Evolutionary conservation across 2,797 vertebrate species (phyloP).

Genomic region (Sebastiscus albofasciatus): DNA sequence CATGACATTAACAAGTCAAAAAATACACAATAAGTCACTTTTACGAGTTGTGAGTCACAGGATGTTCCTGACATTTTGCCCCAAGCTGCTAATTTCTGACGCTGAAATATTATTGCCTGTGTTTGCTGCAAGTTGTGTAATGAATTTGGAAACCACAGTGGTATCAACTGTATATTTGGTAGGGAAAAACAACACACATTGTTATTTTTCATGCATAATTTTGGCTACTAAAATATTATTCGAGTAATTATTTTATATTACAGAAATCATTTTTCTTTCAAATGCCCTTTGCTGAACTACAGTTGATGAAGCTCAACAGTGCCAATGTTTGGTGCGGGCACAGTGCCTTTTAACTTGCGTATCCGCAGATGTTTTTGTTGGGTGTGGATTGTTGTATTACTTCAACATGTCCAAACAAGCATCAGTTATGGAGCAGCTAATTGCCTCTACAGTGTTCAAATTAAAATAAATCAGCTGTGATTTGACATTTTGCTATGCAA

Average conservation of each 20-base stretch:
- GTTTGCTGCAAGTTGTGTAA: neutral
- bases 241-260: neutral
- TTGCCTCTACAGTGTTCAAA: neutral
- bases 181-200: neutral
- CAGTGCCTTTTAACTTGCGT: neutral
- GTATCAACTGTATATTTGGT: neutral
- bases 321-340: neutral
- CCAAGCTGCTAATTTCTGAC: neutral
- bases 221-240: neutral
- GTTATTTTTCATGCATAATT: neutral
- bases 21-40: neutral
- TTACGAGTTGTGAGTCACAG: neutral
- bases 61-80: neutral
- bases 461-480: neutral
- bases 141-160: neutral
- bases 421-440: neutral
- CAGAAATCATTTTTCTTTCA: neutral
- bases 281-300: neutral
- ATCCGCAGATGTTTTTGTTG: constrained; percentile 27
- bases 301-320: neutral
- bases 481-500: neutral
- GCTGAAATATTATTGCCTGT: neutral
- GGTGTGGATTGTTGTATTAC: constrained; percentile 6
- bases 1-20: too few species aligned
- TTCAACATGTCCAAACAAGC: constrained; percentile 12